A percentile compares a stretch with the other conserved stretches of the same genome.
Evolutionary conservation across 1,140 invertebrate species (phyloP).

Genomic region (Brachionus sp.): DNA sequence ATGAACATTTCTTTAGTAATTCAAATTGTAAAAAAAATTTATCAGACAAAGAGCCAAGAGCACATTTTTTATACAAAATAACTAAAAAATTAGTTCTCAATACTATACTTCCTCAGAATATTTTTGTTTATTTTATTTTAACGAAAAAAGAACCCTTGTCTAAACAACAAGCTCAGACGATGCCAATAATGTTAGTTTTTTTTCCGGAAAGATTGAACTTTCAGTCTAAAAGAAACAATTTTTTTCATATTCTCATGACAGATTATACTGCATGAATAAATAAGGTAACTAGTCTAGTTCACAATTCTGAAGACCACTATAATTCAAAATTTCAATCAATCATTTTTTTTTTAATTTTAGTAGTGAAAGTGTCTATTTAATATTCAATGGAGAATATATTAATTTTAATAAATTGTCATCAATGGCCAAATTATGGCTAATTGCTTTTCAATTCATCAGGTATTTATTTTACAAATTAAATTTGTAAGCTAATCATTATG

Average conservation of each 20-base stretch:
- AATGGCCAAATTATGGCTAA: no score
- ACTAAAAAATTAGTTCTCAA: not conserved
- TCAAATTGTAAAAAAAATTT: not conserved
- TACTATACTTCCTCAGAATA: no score
- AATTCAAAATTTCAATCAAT: not conserved
- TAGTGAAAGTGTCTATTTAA: not conserved
- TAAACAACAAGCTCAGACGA: not conserved
- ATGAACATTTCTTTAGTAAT: not conserved
- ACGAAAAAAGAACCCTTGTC: no score
- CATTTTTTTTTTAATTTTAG: not conserved
- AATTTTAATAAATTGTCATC: not conserved
- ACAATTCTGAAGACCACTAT: not conserved
- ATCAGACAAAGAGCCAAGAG: not conserved
- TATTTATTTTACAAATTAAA: no score
- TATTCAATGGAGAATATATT: not conserved
- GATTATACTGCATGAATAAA: not conserved
- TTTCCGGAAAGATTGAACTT: not conserved
- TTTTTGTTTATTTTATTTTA: no score
- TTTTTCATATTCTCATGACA: not conserved
- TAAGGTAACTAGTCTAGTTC: not conserved
- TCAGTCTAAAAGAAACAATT: not conserved
- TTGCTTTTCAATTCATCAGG: no score
- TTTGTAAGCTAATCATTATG: no score
- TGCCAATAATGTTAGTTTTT: not conserved
- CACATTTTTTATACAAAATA: not conserved